Base-by-base conservation (phyloP, 2,113 vertebrate species). In the Sceloporus tristichus region DNA sequence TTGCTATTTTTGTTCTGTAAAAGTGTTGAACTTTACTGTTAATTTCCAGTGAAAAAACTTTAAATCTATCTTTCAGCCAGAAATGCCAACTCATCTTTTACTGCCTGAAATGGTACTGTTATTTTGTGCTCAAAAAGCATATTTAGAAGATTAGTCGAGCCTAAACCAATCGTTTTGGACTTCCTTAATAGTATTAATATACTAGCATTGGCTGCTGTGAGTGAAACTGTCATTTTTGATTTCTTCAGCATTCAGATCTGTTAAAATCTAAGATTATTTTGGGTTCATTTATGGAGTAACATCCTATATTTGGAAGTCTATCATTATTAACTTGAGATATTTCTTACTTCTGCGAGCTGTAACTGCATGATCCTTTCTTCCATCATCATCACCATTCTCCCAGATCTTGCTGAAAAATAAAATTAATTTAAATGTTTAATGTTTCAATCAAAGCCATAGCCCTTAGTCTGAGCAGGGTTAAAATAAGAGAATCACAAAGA, bases 1-100 rank as follows among this genome's bases (percentile, higher is more conserved):
- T 53, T 53, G 84, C 19, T 42, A 65, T 27, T 74, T 79, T 82
- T 78, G 83, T 79, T 85, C 42, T 38, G 7, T 80, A 48, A 48
- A 48, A 48, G 42, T 48, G 42, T 6, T 6, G 6, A 74, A 77
- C 83, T 62, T 62, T 16, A 88, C 65, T 34, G 85, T 53, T 74
- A 38, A 5, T 27, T 79, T 21, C 16, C 21, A 42, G 62, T 38
- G 62, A 54, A 40, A 86, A 68, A 38, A 21, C 66, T 78, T 34
- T 62, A 13, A 79, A 68, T 70, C 65, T 27, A 34, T 38, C 75
- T 54, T 79, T 79, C 13, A 8, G 40, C 38, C 42, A 78, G 29
- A 68, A 34, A 77, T 48, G 23, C 38, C 27, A 23, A 0, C 18
- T 34, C 29, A 23, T 38, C n/a, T 79, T 23, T 66, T 68, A 38